phyloP scores from a whole-genome alignment of 2,113 vertebrate genomes.

The Haemorhous mexicanus region DNA sequence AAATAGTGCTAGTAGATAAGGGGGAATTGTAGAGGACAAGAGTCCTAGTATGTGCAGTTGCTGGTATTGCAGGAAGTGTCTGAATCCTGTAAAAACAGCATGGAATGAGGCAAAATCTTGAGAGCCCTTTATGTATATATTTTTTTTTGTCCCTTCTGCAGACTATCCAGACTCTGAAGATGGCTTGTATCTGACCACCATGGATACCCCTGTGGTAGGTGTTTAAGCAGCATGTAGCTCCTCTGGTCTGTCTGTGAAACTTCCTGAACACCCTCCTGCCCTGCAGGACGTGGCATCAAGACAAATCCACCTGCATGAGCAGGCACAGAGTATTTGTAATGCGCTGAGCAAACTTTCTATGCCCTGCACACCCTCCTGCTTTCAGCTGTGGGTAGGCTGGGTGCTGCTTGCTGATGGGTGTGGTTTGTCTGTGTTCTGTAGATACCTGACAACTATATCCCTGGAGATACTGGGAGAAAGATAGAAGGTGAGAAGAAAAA shows the following conservation, averaged over 20 bases:
- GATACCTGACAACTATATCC: conserved; percentile 79
- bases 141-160: background rate
- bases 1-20: background rate
- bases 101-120: background rate
- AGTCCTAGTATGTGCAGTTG: background rate
- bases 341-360: conserved; percentile 23
- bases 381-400: background rate
- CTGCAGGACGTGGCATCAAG: background rate
- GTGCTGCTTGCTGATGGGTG: conserved; percentile 34
- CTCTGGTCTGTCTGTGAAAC: background rate
- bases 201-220: conserved; percentile 54
- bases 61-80: background rate
- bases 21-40: background rate
- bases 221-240: background rate
- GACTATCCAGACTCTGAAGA: conserved; percentile 37
- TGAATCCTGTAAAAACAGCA: background rate
- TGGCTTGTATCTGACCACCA: background rate
- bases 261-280: background rate
- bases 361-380: background rate
- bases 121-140: background rate
- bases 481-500: conserved; percentile 44
- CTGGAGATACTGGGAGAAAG: conserved; percentile 51
- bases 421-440: background rate
- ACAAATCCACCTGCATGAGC: background rate
- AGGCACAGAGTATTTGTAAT: background rate